A percentile compares a stretch with the other conserved stretches of the same genome.
phyloP scores from a whole-genome alignment of 2,113 vertebrate genomes.

The Pterophyllum scalare region DNA sequence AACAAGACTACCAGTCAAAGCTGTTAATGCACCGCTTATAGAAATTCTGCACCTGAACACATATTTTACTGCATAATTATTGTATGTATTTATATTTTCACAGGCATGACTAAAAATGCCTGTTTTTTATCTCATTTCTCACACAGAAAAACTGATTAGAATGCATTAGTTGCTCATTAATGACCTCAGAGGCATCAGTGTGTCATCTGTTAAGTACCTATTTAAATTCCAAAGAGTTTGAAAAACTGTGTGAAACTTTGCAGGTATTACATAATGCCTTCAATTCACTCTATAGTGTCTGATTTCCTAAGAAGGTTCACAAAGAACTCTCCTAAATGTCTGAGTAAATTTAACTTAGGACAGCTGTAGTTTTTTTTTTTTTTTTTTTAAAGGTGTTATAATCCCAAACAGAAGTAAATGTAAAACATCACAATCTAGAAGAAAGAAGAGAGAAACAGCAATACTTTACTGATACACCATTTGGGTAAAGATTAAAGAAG shows the following conservation, averaged over 20 bases:
- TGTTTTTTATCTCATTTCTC: background rate
- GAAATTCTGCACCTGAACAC: background rate
- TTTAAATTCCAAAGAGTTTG: no score
- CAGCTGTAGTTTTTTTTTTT: no score
- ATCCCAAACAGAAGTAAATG: background rate
- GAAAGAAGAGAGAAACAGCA: background rate
- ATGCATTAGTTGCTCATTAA: background rate
- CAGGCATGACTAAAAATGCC: background rate
- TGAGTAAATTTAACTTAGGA: no score
- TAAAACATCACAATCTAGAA: background rate
- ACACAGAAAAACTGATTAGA: background rate
- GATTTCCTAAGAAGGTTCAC: no score
- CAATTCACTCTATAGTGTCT: no score
- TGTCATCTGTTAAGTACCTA: no score
- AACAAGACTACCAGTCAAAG: constrained; percentile 61
- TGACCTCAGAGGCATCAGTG: no score
- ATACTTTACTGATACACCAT: background rate
- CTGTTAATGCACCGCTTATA: constrained; percentile 16
- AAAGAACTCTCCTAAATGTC: no score
- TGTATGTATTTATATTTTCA: background rate
- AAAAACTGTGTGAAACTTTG: no score
- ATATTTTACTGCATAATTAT: background rate
- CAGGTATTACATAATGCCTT: no score
- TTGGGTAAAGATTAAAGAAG: background rate
- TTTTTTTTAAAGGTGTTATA: background rate